Conservation (phyloP, 2,888 invertebrate species). For the Coecobrya sp. region DNA sequence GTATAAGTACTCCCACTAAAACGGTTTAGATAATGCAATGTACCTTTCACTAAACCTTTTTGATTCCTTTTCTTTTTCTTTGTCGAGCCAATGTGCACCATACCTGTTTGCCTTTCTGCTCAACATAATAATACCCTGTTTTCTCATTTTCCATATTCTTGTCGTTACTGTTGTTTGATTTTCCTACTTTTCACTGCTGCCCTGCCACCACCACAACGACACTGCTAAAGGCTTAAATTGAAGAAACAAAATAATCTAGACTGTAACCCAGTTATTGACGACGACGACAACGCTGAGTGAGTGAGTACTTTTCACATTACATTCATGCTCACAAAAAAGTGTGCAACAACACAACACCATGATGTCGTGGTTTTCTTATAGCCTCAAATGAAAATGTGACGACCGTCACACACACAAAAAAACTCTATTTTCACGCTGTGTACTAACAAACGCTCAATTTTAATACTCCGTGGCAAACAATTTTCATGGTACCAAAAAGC, state of each 20-base stretch:
- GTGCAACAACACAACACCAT: conserved; percentile 37
- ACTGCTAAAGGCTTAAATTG: conserved; percentile 58
- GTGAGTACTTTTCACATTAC: conserved; percentile 67
- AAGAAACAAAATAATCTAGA: conserved; percentile 78
- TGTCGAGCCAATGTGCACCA: neutral
- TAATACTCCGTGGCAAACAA: neutral
- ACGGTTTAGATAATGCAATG: conserved; percentile 8
- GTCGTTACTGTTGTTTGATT: conserved; percentile 29
- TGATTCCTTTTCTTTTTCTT: conserved; percentile 50
- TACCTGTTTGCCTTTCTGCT: conserved; percentile 51
- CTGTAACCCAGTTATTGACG: conserved; percentile 74
- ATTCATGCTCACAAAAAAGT: conserved; percentile 38
- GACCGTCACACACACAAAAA: neutral
- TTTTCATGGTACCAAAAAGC: neutral
- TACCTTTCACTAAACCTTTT: conserved; percentile 47
- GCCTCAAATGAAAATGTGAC: conserved; percentile 38
- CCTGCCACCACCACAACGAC: neutral
- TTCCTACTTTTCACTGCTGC: conserved; percentile 66
- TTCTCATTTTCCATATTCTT: conserved; percentile 54
- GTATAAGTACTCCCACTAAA: conserved; percentile 26
- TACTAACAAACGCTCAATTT: neutral
- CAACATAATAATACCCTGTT: conserved; percentile 57
- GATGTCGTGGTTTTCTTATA: conserved; percentile 8
- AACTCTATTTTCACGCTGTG: conserved; percentile 13
- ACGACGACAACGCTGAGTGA: conserved; percentile 52